phyloP scores from a whole-genome alignment of 2,888 invertebrate species.

The Anticlea derivata region DNA sequence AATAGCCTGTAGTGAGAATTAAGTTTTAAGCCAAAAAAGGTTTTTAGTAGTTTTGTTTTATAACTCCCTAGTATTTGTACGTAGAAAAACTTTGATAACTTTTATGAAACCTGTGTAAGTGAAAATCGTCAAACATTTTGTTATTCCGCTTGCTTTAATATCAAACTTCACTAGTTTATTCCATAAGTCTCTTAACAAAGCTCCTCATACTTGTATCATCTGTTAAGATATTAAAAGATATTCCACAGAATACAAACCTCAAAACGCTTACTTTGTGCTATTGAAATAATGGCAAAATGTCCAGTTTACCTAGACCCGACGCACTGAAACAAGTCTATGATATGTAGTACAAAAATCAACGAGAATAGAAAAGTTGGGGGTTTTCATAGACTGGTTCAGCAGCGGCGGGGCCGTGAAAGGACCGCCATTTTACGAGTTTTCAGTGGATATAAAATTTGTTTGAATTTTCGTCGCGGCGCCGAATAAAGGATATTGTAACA shows the following conservation, averaged over 20 bases:
- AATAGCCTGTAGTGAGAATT: too few relatives aligned
- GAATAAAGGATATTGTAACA: constrained; percentile 32
- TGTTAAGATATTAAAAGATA: constrained; percentile 34
- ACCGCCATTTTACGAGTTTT: constrained; percentile 36
- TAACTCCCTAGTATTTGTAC: too few relatives aligned
- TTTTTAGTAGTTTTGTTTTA: too few relatives aligned
- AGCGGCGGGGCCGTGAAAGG: constrained; percentile 25
- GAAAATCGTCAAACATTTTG: too few relatives aligned
- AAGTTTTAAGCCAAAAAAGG: too few relatives aligned
- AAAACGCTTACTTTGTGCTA: constrained; percentile 37
- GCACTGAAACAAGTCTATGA: constrained; percentile 16
- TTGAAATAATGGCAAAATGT: constrained; percentile 32
- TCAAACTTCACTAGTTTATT: not conserved
- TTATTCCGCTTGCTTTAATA: not conserved
- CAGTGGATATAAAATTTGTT: constrained; percentile 39
- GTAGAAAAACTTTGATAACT: too few relatives aligned
- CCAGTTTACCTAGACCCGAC: constrained; percentile 32
- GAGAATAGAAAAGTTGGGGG: constrained; percentile 17
- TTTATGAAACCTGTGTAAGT: too few relatives aligned
- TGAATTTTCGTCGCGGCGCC: constrained; percentile 29
- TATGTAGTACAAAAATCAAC: constrained; percentile 12
- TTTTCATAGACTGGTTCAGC: constrained; percentile 25
- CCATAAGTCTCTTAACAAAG: not conserved
- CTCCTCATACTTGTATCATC: not conserved
- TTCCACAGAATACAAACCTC: constrained; percentile 30